Evolutionary conservation across 2,797 vertebrate species (phyloP).

Genomic region (Hapalemur alaotrensis): DNA sequence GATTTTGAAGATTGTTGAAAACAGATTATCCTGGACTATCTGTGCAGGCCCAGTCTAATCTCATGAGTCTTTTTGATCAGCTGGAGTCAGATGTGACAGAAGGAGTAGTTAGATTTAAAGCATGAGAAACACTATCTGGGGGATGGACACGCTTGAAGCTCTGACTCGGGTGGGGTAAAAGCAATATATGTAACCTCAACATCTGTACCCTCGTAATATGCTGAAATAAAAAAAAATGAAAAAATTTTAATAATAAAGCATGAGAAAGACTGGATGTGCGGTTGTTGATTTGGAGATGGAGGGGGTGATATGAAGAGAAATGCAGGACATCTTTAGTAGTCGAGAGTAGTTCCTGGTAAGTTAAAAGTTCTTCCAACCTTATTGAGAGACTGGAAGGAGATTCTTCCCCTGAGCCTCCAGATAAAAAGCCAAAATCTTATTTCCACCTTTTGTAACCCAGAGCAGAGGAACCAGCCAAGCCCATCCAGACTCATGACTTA

Average conservation of each 20-base stretch:
- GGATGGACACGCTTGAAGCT: too few species aligned
- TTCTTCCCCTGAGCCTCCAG: background rate
- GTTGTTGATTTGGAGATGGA: background rate
- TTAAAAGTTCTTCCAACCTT: background rate
- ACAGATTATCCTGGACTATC: background rate
- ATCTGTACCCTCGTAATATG: too few species aligned
- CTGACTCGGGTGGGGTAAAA: too few species aligned
- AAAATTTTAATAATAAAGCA: background rate
- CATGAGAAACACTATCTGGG: background rate
- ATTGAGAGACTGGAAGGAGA: background rate
- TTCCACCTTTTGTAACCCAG: background rate
- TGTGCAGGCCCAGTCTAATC: background rate
- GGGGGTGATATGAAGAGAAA: background rate
- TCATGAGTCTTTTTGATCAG: background rate
- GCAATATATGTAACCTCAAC: too few species aligned
- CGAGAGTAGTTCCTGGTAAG: background rate
- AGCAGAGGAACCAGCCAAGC: background rate
- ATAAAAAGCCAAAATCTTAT: background rate
- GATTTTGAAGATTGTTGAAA: background rate
- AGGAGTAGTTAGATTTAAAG: background rate
- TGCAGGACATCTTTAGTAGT: background rate
- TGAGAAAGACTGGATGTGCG: background rate
- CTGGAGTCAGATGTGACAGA: background rate
- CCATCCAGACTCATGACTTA: background rate
- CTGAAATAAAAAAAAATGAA: too few species aligned